Conservation (phyloP, 2,797 vertebrate genomes). For the Leptodactylus fallax region DNA sequence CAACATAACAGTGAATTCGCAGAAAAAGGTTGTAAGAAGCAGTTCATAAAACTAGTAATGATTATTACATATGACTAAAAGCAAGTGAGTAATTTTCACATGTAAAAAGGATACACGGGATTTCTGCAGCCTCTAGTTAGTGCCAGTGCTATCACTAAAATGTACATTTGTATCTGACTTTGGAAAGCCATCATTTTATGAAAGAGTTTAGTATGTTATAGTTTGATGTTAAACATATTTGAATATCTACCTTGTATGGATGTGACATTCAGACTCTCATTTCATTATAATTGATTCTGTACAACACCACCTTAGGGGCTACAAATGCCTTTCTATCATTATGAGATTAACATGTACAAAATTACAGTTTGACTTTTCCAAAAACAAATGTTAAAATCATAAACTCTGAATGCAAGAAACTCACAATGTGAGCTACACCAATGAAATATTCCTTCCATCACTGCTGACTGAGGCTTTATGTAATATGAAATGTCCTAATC, state of each 20-base stretch:
- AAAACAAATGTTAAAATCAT: slow-evolving; percentile 48
- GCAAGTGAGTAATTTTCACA: neutral
- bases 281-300: slow-evolving; percentile 41
- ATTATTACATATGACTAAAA: no score
- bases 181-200: neutral
- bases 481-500: slow-evolving; percentile 2
- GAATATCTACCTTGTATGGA: slow-evolving; percentile 20
- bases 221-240: slow-evolving; percentile 22
- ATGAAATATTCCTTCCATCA: slow-evolving; percentile 9
- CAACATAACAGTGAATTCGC: no score
- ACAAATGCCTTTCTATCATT: slow-evolving; percentile 52
- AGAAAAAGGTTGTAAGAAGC: no score
- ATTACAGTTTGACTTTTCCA: slow-evolving; percentile 47
- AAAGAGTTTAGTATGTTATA: slow-evolving; percentile 12
- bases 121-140: neutral
- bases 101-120: neutral
- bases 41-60: no score
- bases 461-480: slow-evolving; percentile 4
- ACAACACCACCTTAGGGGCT: slow-evolving; percentile 49
- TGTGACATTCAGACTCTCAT: slow-evolving; percentile 28
- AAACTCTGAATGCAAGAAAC: slow-evolving; percentile 35
- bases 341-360: slow-evolving; percentile 50
- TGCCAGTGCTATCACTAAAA: neutral
- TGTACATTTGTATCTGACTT: no score
- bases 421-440: slow-evolving; percentile 10